phyloP scores from a whole-genome alignment of 92 coral and sea anemone species.

The Galaxea fascicularis region DNA sequence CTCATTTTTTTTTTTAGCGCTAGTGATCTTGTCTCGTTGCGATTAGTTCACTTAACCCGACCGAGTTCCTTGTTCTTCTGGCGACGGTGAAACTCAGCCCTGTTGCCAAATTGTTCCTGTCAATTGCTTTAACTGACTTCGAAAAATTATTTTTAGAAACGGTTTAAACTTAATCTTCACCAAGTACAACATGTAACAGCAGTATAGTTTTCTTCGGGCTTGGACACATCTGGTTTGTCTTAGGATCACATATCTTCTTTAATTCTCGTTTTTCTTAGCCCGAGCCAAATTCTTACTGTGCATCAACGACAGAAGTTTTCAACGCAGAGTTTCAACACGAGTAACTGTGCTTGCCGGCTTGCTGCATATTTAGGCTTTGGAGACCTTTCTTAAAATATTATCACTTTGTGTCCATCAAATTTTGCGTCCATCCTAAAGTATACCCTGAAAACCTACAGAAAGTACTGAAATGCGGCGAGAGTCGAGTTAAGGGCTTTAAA shows the following conservation, averaged over 20 bases:
- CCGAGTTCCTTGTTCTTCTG: neutral
- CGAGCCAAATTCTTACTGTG: slow-evolving; percentile 8
- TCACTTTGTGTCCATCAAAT: neutral
- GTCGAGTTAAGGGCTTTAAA: too few species aligned
- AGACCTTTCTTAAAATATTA: neutral
- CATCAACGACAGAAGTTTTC: slow-evolving; percentile 27
- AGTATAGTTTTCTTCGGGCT: slow-evolving; percentile 23
- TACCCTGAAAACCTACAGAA: too few species aligned
- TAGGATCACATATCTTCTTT: slow-evolving; percentile 1
- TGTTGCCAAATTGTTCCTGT: neutral
- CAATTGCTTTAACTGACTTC: neutral
- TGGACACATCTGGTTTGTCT: slow-evolving; percentile 14
- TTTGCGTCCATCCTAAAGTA: too few species aligned
- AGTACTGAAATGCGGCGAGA: too few species aligned
- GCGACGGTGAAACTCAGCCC: neutral
- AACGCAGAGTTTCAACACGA: neutral
- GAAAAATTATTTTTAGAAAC: neutral
- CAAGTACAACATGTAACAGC: neutral
- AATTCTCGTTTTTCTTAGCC: slow-evolving; percentile 1
- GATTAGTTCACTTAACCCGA: neutral
- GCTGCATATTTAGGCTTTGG: neutral
- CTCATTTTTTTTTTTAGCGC: neutral
- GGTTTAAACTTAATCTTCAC: neutral
- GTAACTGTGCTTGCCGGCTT: neutral
- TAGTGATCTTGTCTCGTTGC: neutral